Percentiles rank a stretch among this genome's conserved stretches.
Conservation (phyloP, 2,797 vertebrate species). For the Pygocentrus nattereri region DNA sequence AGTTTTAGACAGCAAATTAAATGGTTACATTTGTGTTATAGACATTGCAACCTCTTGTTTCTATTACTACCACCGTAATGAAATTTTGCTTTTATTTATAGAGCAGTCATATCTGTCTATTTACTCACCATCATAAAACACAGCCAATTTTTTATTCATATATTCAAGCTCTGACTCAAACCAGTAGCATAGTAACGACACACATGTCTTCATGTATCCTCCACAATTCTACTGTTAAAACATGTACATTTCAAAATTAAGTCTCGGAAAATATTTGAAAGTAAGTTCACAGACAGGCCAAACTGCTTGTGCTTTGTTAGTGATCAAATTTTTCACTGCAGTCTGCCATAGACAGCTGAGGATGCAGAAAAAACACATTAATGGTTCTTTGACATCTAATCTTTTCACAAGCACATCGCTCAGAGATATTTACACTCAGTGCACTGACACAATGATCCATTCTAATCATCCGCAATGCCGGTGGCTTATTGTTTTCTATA, state of each 20-base stretch:
- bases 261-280: background rate
- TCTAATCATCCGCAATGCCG: background rate
- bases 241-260: background rate
- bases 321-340: background rate
- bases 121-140: background rate
- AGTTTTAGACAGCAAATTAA: no score
- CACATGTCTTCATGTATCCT: background rate
- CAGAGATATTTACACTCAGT: background rate
- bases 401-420: background rate
- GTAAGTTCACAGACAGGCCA: background rate
- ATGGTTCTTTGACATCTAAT: background rate
- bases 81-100: no score
- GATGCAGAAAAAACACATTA: background rate
- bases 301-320: background rate
- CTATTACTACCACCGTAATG: no score
- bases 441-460: conserved; percentile 11
- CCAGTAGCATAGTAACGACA: background rate
- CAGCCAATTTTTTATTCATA: background rate
- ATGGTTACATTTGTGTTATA: no score
- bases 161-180: background rate
- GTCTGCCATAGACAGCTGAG: background rate
- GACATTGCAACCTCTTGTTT: no score
- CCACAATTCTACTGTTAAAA: no score
- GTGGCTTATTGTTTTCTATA: conserved; percentile 8
- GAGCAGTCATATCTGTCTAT: background rate